phyloP scores from a whole-genome alignment of 2,888 invertebrate species.

The Phyto melanocephala region DNA sequence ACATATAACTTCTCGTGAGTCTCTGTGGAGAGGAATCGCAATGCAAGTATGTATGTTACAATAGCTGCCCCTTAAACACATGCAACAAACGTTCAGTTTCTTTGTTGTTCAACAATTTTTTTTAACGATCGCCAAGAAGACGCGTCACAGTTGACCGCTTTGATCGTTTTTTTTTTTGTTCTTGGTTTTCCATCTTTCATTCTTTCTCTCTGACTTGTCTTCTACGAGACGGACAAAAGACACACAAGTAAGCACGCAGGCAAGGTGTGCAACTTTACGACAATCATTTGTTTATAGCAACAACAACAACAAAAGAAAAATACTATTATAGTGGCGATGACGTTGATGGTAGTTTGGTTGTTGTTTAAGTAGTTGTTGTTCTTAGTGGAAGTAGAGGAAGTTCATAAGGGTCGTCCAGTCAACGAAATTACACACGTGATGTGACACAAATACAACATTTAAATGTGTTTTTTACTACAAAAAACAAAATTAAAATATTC shows the following conservation, averaged over 20 bases:
- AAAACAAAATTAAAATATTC: conserved; percentile 19
- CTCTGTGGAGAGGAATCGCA: neutral
- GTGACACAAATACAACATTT: conserved; percentile 2
- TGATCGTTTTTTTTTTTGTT: conserved; percentile 52
- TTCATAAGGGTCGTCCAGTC: conserved; percentile 59
- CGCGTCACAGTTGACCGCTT: conserved; percentile 65
- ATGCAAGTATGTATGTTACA: neutral
- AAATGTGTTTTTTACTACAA: neutral
- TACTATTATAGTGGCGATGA: neutral
- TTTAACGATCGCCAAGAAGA: conserved; percentile 61
- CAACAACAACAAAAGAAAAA: neutral
- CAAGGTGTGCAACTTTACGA: conserved; percentile 61
- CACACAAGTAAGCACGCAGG: conserved; percentile 1
- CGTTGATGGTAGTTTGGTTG: conserved; percentile 40
- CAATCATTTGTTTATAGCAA: conserved; percentile 25
- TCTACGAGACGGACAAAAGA: conserved; percentile 7
- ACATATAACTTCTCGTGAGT: neutral
- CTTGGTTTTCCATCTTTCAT: neutral
- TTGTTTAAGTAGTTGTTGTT: conserved; percentile 20
- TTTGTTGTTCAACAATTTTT: conserved; percentile 19
- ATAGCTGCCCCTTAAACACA: conserved; percentile 34
- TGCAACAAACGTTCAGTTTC: conserved; percentile 26
- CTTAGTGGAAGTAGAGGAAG: conserved; percentile 57
- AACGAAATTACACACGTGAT: conserved; percentile 22
- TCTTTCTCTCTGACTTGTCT: neutral